phyloP scores from a whole-genome alignment of 1,140 invertebrate species.

The Hycleus cichorii region DNA sequence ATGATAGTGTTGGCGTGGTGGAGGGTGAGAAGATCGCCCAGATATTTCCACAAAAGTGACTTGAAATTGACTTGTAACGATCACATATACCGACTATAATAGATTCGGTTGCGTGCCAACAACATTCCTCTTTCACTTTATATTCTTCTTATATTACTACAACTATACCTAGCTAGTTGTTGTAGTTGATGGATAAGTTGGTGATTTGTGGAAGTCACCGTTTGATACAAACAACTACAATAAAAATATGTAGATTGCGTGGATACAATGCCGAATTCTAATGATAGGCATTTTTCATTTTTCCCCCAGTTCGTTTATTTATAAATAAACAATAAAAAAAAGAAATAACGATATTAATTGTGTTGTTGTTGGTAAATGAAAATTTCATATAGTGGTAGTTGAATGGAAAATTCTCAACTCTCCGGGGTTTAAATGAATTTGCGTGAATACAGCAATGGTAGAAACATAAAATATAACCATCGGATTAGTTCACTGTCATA shows the following conservation, averaged over 20 bases:
- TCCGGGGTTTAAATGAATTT: too few species aligned
- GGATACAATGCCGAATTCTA: conserved; percentile 5
- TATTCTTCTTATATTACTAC: too few species aligned
- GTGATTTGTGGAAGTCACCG: conserved; percentile 18
- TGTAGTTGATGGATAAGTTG: not conserved
- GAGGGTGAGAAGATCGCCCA: conserved; percentile 1
- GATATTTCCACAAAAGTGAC: conserved; percentile 21
- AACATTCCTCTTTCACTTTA: not conserved
- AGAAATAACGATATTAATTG: conserved; percentile 7
- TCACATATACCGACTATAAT: conserved; percentile 1
- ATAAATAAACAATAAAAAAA: too few species aligned
- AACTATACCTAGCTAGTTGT: not conserved
- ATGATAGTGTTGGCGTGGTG: too few species aligned
- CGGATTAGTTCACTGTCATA: too few species aligned
- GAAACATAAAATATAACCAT: too few species aligned
- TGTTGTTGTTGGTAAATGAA: not conserved
- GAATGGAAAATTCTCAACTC: too few species aligned
- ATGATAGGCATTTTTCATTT: not conserved
- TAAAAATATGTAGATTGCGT: conserved; percentile 20
- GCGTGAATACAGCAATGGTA: too few species aligned
- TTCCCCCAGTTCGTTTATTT: not conserved
- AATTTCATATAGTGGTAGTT: too few species aligned
- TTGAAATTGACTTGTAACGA: conserved; percentile 25
- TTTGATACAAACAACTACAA: conserved; percentile 22
- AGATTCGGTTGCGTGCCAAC: conserved; percentile 16